Evolutionary conservation across 2,888 invertebrate genomes (phyloP), one percentile per base, ranked within the genome.

Genomic region (Falcaria lacertinaria): DNA sequence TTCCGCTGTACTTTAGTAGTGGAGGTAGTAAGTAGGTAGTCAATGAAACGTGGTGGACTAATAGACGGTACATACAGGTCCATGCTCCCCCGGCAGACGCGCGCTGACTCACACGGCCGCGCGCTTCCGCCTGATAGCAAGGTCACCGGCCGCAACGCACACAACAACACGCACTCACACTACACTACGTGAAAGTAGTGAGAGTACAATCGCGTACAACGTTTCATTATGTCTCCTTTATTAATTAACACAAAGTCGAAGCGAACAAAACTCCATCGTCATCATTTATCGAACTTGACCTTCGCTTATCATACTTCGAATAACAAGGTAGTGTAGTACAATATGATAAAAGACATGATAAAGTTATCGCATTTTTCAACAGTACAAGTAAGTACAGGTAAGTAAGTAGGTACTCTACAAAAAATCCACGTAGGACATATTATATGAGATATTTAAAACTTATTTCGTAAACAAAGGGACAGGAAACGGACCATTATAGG

Each of bases 41-140:
- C 53, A 62, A 58, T 62, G 64, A 56, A 55, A 57, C 55, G 59
- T 60, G 53, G 51, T 63, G 51, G 44, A 48, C 55, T 48, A 51
- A 60, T 64, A 64, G 60, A 64, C 60, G 58, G 65, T 60, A 68
- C 67, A 66, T 65, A 80, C 80, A 82, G 80, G 83, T 81, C 81
- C 72, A 74, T 80, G 82, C 79, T 80, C 82, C 80, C 78, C 68
- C 66, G 72, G 77, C 83, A 84, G 85, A 85, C 84, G 83, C 71
- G 70, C 77, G 80, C 77, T 85, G 87, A 87, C 62, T 88, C 88
- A 86, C 72, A 65, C 81, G 76, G 69, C 76, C 79, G 79, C 69
- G 71, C 83, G 80, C 87, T 89, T 89, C 88, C 89, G 88, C 86
- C 84, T 88, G 88, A 89, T 89, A 87, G 88, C 87, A 86, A 89